Base-by-base conservation (phyloP, 1,140 invertebrate genomes). In the Drosophila nannoptera region DNA sequence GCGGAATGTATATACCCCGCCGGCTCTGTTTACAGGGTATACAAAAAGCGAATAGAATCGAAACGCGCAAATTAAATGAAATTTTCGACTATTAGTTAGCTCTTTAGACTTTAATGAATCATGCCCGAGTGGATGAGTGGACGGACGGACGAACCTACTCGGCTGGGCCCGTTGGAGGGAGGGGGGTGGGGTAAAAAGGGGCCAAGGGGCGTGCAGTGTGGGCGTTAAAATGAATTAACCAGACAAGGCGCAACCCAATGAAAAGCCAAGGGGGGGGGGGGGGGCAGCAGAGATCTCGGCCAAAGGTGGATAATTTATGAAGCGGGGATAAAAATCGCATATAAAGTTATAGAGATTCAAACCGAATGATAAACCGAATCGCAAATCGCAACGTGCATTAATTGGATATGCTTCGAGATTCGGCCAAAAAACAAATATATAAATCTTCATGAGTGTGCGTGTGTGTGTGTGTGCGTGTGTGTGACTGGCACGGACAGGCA, bases 31-130 rank as follows among this genome's bases (percentile, higher is more conserved):
- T 61, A 40, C 33, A 48, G 58, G 65, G 60, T 63, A 63, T 63
- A 16, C 29, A 40, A 32, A 64, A 58, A 36, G 7, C 48, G 14
- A 59, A 36, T 52, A 62, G 40, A 42, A 75, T 60, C 48, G 45
- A 73, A 48, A 59, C 56, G 73, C 68, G 69, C 54, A 61, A 76
- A 83, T 82, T 77, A 56, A 82, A 77, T 77, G 49, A 77, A 76
- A 70, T 81, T 77, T 77, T 77, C 63, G 75, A 75, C 78, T 82
- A 82, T 75, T 82, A 80, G 77, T 80, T 73, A 69, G 78, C 74
- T 82, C 78, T 82, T 82, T 75, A 77, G 78, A 82, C 75, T 83
- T 78, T 69, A 83, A 83, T 82, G 78, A 82, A 83, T 82, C 78
- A 82, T 82, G 61, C 31, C 5, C 29, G 48, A 50, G 31, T 50